Percentiles rank a stretch among this genome's conserved stretches.
Conservation (phyloP, 2,113 vertebrate genomes). For the Pangasianodon hypophthalmus region DNA sequence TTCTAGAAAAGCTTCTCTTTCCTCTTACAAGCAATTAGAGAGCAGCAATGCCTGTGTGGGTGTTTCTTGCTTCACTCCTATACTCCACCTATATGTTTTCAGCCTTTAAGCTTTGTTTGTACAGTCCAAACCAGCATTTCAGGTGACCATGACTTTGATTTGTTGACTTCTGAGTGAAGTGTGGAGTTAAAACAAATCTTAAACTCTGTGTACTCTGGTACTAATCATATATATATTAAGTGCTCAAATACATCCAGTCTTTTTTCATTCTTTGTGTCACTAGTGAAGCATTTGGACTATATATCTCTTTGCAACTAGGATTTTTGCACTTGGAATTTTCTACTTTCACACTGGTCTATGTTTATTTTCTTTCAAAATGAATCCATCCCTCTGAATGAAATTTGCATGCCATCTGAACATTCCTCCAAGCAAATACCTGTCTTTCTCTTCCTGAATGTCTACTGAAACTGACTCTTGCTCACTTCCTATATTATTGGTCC, state of each 20-base stretch:
- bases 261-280: neutral
- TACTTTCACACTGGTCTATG: neutral
- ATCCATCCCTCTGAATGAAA: neutral
- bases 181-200: neutral
- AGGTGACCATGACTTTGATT: neutral
- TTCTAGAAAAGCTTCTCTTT: neutral
- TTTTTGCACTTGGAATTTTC: neutral
- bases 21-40: neutral
- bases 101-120: conserved; percentile 16
- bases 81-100: conserved; percentile 19
- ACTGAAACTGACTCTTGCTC: neutral
- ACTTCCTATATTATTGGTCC: neutral
- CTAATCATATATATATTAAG: neutral
- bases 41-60: neutral
- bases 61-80: conserved; percentile 21
- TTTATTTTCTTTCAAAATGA: neutral
- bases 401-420: neutral
- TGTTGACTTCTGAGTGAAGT: neutral
- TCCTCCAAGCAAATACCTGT: neutral
- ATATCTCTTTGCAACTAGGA: neutral
- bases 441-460: neutral
- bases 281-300: neutral
- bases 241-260: neutral
- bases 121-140: neutral
- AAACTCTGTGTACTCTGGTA: neutral